These are phyloP conservation scores for Columba janthina DNA, from an alignment of 2,113 vertebrate genomes.

Conservation along the genomic window DNA sequence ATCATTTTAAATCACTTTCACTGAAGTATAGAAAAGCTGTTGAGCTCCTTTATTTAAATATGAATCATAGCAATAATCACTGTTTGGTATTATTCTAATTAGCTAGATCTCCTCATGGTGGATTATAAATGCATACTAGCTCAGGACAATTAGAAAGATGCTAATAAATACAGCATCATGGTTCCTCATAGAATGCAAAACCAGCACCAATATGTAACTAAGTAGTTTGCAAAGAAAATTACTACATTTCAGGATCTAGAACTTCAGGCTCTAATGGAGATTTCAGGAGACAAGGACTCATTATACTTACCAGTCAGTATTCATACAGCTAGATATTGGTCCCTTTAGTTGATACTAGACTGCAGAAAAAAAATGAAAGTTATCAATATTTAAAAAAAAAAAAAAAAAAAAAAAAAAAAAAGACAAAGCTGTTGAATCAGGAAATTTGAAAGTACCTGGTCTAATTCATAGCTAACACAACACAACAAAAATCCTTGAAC, in stretches of 20 bases:
- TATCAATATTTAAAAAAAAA: neutral
- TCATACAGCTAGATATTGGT: neutral
- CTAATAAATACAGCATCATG: slow-evolving; percentile 12
- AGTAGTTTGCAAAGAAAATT: neutral
- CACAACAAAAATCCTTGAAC: neutral
- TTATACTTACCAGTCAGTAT: neutral
- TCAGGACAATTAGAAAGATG: slow-evolving; percentile 35
- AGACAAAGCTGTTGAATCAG: neutral
- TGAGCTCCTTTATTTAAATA: slow-evolving; percentile 36
- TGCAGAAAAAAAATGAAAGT: neutral
- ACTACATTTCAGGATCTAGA: neutral
- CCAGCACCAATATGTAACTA: neutral
- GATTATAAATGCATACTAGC: slow-evolving; percentile 34
- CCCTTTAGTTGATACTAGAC: neutral
- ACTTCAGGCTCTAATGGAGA: neutral
- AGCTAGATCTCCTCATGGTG: slow-evolving; percentile 6
- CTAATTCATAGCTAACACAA: neutral
- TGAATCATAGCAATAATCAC: slow-evolving; percentile 49
- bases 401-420: neutral
- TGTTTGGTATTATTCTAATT: slow-evolving; percentile 49
- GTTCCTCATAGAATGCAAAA: slow-evolving; percentile 36
- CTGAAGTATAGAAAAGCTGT: slow-evolving; percentile 2
- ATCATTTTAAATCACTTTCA: slow-evolving; percentile 41
- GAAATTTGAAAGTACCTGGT: neutral
- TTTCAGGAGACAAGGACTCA: neutral